Percentiles rank a stretch among this genome's conserved stretches.
These are phyloP conservation scores for Neomonachus schauinslandi DNA, from an alignment of 2,113 vertebrate genomes.

Conservation along the genomic window DNA sequence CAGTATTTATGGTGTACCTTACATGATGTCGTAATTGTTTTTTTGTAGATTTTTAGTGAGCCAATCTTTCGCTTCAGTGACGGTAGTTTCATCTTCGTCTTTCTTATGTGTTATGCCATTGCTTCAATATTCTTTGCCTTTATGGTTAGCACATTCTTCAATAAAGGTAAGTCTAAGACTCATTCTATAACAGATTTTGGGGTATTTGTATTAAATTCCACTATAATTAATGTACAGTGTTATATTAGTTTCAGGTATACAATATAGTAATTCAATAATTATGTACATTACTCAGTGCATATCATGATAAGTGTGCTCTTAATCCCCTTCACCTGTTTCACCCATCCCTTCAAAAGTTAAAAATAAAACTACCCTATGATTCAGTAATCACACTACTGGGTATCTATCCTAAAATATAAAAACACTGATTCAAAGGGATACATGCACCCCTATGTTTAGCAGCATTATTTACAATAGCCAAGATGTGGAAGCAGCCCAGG, in stretches of 20 bases:
- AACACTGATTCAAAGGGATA: not conserved
- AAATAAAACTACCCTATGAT: not conserved
- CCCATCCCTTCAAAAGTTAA: no score
- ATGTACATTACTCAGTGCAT: no score
- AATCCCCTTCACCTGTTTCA: no score
- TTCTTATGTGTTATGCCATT: constrained; percentile 91
- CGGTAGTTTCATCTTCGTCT: constrained; percentile 92
- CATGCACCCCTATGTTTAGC: not conserved
- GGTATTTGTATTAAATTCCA: not conserved
- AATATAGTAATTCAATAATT: not conserved
- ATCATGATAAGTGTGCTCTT: no score
- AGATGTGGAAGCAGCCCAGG: not conserved
- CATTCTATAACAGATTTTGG: not conserved
- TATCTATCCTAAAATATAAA: not conserved
- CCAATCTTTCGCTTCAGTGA: constrained; percentile 93
- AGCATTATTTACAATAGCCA: not conserved
- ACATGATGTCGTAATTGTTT: constrained; percentile 39
- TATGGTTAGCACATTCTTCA: constrained; percentile 98
- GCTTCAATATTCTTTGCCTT: constrained; percentile 97
- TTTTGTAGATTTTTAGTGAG: constrained; percentile 47
- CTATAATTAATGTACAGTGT: not conserved
- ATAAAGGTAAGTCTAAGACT: constrained; percentile 88
- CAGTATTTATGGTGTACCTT: not conserved
- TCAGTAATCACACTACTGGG: not conserved
- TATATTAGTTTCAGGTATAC: not conserved